phyloP scores from a whole-genome alignment of 2,113 vertebrate genomes.

The Dasypus novemcinctus region DNA sequence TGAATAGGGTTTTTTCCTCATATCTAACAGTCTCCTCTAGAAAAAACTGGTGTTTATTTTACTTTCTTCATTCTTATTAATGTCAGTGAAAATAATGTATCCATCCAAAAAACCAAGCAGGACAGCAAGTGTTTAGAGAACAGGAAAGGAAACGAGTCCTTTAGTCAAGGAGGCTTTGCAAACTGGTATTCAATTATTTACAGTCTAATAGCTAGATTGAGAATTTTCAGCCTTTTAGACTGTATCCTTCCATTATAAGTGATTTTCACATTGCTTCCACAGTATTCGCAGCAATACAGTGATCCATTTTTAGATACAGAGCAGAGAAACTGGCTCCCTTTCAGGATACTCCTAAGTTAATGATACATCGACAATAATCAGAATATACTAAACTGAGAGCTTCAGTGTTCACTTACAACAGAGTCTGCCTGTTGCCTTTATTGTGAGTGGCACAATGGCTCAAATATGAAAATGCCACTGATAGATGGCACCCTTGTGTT shows the following conservation, averaged over 20 bases:
- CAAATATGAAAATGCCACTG: conserved; percentile 32
- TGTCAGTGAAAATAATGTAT: not conserved
- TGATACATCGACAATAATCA: not conserved
- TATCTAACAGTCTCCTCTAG: not conserved
- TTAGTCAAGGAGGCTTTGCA: conserved; percentile 2
- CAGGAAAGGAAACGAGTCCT: not conserved
- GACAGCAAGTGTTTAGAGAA: not conserved
- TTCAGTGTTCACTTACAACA: not conserved
- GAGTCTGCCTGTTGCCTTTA: not conserved
- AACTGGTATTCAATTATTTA: conserved; percentile 22
- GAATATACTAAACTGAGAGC: conserved; percentile 51
- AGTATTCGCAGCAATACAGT: conserved; percentile 38
- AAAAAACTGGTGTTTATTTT: not conserved
- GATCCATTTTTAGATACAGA: conserved; percentile 45
- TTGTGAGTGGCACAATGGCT: not conserved
- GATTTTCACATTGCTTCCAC: conserved; percentile 16
- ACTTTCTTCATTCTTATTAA: not conserved
- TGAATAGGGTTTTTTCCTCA: conserved; percentile 19
- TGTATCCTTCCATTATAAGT: conserved; percentile 18
- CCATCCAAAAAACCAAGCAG: not conserved
- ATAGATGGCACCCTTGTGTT: conserved; percentile 29
- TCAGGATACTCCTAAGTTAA: conserved; percentile 46
- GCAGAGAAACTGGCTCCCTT: conserved; percentile 31
- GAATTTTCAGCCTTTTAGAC: conserved; percentile 36
- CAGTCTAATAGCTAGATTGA: conserved; percentile 13